Evolutionary conservation across 2,888 invertebrate genomes (phyloP), one percentile per base, ranked within the genome.

Genomic region (Netelia melanura): DNA sequence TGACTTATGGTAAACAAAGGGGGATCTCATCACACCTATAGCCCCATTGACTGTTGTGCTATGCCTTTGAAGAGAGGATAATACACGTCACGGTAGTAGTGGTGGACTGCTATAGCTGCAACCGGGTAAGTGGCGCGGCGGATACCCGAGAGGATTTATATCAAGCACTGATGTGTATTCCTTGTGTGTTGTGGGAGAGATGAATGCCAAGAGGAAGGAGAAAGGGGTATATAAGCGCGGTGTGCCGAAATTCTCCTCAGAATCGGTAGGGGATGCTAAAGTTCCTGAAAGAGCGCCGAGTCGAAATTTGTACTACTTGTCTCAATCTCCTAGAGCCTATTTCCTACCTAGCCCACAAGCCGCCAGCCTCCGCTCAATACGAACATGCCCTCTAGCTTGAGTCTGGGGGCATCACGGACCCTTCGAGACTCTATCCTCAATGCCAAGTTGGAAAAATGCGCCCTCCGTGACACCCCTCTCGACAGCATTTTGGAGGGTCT

Each of bases 71-170:
- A 38, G 21, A 21, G 74, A 25, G 44, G 17, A 68, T 54, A 56
- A 68, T 67, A 11, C 38, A 68, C 21, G 58, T 48, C 14, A 62
- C 25, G 2, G 30, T 6, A 54, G 58, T 74, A 25, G 54, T 11
- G 11, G 38, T 10, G 14, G 52, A 65, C 25, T 70, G 21, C 17
- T 1, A 25, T 52, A 30, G 30, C 43, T 61, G 62, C 9, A 38
- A 43, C 56, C 48, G 81, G 58, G 44, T 58, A 81, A 65, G 68
- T 61, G 52, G 52, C 38, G 65, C 72, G 75, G 58, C 52, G 75
- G 82, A 86, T 83, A 80, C 48, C 64, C 65, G 14, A 17, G 43
- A 48, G 72, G 64, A 74, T 74, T 71, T 78, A 81, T 62, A 79
- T 79, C 56, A 67, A 71, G 58, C n/a, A 65, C 38, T 65, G n/a